Conservation (phyloP, 2,797 vertebrate species). For the Chrysocyon brachyurus region DNA sequence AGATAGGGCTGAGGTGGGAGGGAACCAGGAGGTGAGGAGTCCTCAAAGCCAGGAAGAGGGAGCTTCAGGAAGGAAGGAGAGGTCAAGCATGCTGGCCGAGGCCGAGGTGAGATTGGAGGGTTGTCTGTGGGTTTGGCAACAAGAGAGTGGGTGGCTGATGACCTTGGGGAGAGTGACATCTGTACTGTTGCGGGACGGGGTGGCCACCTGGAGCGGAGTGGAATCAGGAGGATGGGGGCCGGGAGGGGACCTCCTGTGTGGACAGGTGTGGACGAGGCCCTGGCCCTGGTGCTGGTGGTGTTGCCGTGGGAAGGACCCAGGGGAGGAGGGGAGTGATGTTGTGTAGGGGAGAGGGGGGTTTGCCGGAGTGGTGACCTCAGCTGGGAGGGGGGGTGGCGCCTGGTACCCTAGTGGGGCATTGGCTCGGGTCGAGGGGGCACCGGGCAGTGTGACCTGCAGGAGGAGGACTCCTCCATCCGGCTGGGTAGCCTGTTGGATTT, state of each 20-base stretch:
- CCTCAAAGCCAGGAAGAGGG: background rate
- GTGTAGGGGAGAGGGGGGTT: background rate
- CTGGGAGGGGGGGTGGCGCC: background rate
- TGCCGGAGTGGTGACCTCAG: fast-evolving
- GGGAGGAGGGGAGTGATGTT: background rate
- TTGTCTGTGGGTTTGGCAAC: background rate
- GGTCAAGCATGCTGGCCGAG: background rate
- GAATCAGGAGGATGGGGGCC: background rate
- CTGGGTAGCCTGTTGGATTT: background rate
- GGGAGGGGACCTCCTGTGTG: background rate
- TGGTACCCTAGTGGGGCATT: fast-evolving
- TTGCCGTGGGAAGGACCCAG: background rate
- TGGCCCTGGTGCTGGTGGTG: background rate
- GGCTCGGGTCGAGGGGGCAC: background rate
- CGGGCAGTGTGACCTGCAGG: background rate
- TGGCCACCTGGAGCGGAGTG: no score
- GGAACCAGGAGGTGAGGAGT: background rate
- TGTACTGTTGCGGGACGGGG: background rate
- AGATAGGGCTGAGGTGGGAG: background rate
- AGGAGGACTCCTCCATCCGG: background rate
- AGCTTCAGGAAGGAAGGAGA: background rate
- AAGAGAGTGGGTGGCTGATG: background rate
- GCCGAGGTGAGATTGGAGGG: background rate
- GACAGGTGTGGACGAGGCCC: fast-evolving
- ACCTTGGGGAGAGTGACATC: background rate